A percentile compares a stretch with the other conserved stretches of the same genome.
Conservation (phyloP, 2,888 invertebrate species). For the Zonitis immaculata region DNA sequence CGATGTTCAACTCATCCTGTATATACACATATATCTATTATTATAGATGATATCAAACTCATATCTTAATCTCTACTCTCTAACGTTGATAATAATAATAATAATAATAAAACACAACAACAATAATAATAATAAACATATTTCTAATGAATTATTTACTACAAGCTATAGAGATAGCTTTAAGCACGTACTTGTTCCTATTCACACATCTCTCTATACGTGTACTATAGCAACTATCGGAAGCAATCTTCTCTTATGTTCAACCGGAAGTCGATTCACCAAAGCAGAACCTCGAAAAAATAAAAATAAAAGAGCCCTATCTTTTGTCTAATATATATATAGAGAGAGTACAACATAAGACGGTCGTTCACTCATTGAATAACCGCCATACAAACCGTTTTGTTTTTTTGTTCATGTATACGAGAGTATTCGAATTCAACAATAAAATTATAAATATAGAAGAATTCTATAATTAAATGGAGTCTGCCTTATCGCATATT, state of each 20-base stretch:
- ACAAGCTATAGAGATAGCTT: neutral
- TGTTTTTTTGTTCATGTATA: too few species aligned
- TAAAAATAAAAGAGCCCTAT: slow-evolving; percentile 6
- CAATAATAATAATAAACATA: too few species aligned
- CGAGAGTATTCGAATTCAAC: slow-evolving; percentile 11
- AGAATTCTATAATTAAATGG: slow-evolving; percentile 21
- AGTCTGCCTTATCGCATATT: too few species aligned
- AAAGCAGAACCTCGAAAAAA: slow-evolving; percentile 7
- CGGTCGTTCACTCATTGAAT: slow-evolving; percentile 12
- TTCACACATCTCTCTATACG: neutral
- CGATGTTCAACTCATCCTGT: too few species aligned
- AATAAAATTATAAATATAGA: slow-evolving; percentile 14
- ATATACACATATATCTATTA: too few species aligned
- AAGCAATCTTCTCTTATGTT: slow-evolving; percentile 1
- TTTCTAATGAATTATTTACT: too few species aligned
- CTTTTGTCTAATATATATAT: slow-evolving; percentile 9
- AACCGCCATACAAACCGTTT: too few species aligned
- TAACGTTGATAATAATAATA: too few species aligned
- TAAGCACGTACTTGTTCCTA: neutral
- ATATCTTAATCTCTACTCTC: too few species aligned
- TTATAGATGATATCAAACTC: too few species aligned
- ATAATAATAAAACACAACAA: too few species aligned
- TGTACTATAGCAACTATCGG: neutral
- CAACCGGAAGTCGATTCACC: slow-evolving; percentile 2
- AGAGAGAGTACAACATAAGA: too few species aligned